Evolutionary conservation across 2,888 invertebrate species (phyloP), one percentile per base, ranked within the genome.

Genomic region (Epirrhoe alternata): DNA sequence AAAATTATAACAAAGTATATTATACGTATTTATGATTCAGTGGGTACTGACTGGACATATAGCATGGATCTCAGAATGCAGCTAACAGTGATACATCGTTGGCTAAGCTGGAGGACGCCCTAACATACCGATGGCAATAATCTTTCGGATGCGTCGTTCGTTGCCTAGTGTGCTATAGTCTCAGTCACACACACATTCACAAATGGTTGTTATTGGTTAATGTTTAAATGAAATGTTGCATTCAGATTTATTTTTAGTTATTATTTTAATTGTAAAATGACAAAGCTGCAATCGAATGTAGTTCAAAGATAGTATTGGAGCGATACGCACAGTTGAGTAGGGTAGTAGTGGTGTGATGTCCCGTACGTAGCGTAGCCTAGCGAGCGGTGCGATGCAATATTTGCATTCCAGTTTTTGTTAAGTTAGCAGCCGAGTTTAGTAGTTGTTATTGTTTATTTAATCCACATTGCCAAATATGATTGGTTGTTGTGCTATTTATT

Each of bases 1-100:
- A 77, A 59, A 86, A 82, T 82, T 77, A 71, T 81, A 86, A 82
- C 78, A 84, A 87, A 86, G 84, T 84, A 85, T 79, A 76, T 81
- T 81, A 84, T 85, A 86, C 86, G 84, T 86, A 88, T 86, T 80
- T 88, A 86, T 88, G 65, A 86, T 88, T 89, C 88, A 86, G 90
- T 89, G 87, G 82, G 87, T 90, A 85, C 83, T 86, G 87, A 88
- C 91, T 90, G 92, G 88, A 87, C 87, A 86, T 90, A 89, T 88
- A 87, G 92, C 90, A 89, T 89, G 88, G 93, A 93, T 93, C 93
- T 93, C 93, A 93, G 89, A 91, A 90, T 89, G 92, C 92, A 92
- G 91, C 92, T 89, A 80, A 83, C 78, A 85, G 78, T 86, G 78
- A 84, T 85, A 83, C 77, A 78, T 78, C 78, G 82, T 76, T 83